Conservation (phyloP, 2,797 vertebrate genomes). For the Thamnophis elegans region DNA sequence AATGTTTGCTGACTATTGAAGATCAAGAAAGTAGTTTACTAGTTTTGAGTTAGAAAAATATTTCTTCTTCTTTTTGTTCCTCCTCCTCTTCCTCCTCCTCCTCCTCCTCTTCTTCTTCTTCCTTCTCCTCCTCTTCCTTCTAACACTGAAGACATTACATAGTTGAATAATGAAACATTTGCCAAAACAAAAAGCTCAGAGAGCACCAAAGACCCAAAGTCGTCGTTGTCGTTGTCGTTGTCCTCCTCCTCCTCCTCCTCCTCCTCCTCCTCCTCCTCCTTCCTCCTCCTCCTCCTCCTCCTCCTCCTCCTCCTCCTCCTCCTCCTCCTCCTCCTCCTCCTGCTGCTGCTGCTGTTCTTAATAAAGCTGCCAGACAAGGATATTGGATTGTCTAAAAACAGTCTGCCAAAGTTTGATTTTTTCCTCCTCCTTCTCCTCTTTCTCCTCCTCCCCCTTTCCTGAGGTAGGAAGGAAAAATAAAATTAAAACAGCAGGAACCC, state of each 20-base stretch:
- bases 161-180: too few species aligned
- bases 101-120: slow-evolving; percentile 4
- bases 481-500: not conserved
- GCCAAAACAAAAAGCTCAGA: too few species aligned
- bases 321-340: too few species aligned
- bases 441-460: not conserved
- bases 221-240: too few species aligned
- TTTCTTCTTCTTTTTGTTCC: slow-evolving; percentile 2
- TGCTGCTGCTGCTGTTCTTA: too few species aligned
- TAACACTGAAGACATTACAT: too few species aligned
- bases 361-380: slow-evolving; percentile 30
- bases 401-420: not conserved
- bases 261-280: too few species aligned
- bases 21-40: slow-evolving; percentile 23
- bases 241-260: too few species aligned
- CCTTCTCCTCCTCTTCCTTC: not conserved
- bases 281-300: too few species aligned
- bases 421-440: not conserved
- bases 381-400: slow-evolving; percentile 2
- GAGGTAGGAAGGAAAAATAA: slow-evolving; percentile 30
- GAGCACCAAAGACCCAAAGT: too few species aligned
- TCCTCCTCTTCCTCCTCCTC: slow-evolving; percentile 16
- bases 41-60: slow-evolving; percentile 33
- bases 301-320: not conserved
- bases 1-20: not conserved